These are phyloP conservation scores for Graphium colonna DNA, from an alignment of 2,888 invertebrate species.

Conservation along the genomic window DNA sequence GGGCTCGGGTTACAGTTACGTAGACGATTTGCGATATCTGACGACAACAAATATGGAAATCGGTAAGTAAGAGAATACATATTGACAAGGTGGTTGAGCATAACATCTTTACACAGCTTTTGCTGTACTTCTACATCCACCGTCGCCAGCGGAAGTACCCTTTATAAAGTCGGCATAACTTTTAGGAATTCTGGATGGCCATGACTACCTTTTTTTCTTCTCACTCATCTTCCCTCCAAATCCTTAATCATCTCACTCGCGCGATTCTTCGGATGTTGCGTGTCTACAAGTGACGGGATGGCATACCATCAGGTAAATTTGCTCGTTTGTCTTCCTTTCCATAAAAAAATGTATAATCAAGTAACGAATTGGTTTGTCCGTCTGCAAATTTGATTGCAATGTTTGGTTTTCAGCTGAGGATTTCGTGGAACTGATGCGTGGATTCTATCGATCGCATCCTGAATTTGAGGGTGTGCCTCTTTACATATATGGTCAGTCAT, in stretches of 20 bases:
- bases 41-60: slow-evolving; percentile 67
- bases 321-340: too few relatives aligned
- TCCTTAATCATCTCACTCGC: background rate
- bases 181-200: background rate
- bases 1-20: slow-evolving; percentile 92
- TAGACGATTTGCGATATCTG: slow-evolving; percentile 64
- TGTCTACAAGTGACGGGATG: too few relatives aligned
- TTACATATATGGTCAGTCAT: slow-evolving; percentile 94
- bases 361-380: background rate
- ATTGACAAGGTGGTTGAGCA: too few relatives aligned
- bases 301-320: too few relatives aligned
- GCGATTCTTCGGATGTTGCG: too few relatives aligned
- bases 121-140: too few relatives aligned
- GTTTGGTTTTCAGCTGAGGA: slow-evolving; percentile 81
- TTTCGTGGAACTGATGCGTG: slow-evolving; percentile 85
- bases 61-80: too few relatives aligned
- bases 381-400: background rate
- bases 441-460: slow-evolving; percentile 83
- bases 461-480: slow-evolving; percentile 86
- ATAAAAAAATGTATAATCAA: background rate
- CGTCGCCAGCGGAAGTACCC: too few relatives aligned
- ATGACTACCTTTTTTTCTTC: too few relatives aligned
- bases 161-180: too few relatives aligned
- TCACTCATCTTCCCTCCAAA: too few relatives aligned
- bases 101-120: too few relatives aligned